Base-by-base conservation (phyloP, 2,888 invertebrate species). In the Aquatica leii region DNA sequence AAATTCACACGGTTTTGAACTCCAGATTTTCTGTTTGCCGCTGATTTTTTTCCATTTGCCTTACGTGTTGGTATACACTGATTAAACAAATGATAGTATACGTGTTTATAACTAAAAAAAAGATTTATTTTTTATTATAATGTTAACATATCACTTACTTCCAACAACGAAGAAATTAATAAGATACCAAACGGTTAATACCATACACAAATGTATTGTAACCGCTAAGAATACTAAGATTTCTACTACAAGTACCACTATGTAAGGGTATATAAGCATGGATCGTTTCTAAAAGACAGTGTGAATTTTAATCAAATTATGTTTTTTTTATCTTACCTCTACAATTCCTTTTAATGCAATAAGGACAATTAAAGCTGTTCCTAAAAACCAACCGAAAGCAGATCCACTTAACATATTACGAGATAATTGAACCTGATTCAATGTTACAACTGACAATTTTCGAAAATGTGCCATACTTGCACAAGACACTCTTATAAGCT, bases 291-390 rank as follows among this genome's bases (percentile, higher is more conserved):
- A 14, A 40, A 40, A 40, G n/a, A 40, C 5, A 40, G 14, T 12
- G 2, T 40, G 14, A 31, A 31, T 31, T 40, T 14, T 12, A 40
- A 40, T 40, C 8, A 9, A 34, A 9, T 6, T 14, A n/a, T 40
- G n/a, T 6, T n/a, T 31, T 31, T 5, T 9, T 31, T 5, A 6
- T 6, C 34, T 9, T 31, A 40, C 40, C 40, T 40, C 40, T 4
- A 40, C 40, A 40, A 40, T 40, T 40, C 40, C 40, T 40, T 40
- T 40, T 14, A 40, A 14, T 6, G 40, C 40, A 14, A 40, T n/a
- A 2, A 40, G n/a, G 3, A 40, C n/a, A 40, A 40, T 6, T 40
- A 40, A n/a, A 2, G 9, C 4, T 12, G 40, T 2, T 40, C 5
- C n/a, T 4, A 40, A 2, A 12, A 12, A 3, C 40, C 40, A 40